Conservation (phyloP, 2,888 invertebrate species). For the Melipona beecheii region DNA sequence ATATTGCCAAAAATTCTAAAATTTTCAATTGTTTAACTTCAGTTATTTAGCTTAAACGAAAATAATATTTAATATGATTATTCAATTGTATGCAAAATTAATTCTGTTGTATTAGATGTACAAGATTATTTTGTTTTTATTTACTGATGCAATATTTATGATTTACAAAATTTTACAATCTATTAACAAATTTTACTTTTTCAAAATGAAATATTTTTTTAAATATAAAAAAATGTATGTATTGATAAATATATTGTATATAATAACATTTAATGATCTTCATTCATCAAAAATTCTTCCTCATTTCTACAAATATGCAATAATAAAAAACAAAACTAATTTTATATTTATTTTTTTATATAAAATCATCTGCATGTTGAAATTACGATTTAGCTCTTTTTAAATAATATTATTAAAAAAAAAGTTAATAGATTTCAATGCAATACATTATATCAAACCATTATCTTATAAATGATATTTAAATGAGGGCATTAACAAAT, state of each 20-base stretch:
- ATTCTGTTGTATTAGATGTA: not conserved
- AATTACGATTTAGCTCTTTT: slow-evolving; percentile 26
- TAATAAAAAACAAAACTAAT: not conserved
- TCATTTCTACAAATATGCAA: not conserved
- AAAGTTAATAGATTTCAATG: not conserved
- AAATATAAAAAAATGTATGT: not conserved
- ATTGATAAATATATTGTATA: slow-evolving; percentile 11
- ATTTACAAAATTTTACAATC: not conserved
- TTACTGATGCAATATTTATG: not conserved
- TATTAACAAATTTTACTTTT: not conserved
- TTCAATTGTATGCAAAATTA: not conserved
- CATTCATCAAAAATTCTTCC: not conserved
- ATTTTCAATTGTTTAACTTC: not conserved
- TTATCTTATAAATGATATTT: not conserved
- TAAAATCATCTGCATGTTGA: slow-evolving; percentile 12
- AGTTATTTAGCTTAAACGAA: not conserved
- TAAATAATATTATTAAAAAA: not conserved
- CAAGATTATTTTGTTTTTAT: not conserved
- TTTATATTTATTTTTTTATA: not conserved
- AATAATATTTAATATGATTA: slow-evolving; percentile 1
- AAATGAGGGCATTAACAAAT: no score
- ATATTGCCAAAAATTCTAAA: slow-evolving; percentile 12
- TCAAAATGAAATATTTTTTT: not conserved
- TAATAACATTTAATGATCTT: not conserved
- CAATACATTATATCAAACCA: not conserved